A percentile compares a stretch with the other conserved stretches of the same genome.
Conservation (phyloP, 2,888 invertebrate species). For the Drosophila tripunctata region DNA sequence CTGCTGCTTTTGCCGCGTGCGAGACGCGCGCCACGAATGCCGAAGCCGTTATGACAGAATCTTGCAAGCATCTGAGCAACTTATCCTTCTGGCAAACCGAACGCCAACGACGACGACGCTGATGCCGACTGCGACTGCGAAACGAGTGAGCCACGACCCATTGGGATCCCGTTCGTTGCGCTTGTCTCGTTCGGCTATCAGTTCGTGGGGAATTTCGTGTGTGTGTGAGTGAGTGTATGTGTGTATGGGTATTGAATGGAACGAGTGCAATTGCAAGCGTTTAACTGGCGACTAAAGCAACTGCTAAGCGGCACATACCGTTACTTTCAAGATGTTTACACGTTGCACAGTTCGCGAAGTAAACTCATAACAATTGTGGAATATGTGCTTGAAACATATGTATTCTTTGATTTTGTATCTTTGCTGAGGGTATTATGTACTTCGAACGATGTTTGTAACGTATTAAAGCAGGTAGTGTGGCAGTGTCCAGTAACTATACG, state of each 20-base stretch:
- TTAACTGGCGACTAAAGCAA: constrained; percentile 47
- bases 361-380: too few relatives aligned
- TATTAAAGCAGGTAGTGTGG: too few relatives aligned
- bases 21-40: constrained; percentile 73
- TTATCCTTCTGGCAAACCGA: constrained; percentile 61
- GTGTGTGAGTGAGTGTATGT: constrained; percentile 2
- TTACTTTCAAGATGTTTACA: neutral
- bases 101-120: constrained; percentile 12
- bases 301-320: constrained; percentile 31
- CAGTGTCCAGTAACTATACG: too few relatives aligned
- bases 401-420: too few relatives aligned
- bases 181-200: constrained; percentile 9
- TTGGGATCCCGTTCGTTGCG: constrained; percentile 11
- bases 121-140: neutral
- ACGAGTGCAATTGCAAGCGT: constrained; percentile 51
- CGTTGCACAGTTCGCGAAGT: neutral
- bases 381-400: too few relatives aligned
- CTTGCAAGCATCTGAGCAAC: constrained; percentile 72
- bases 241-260: neutral
- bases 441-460: too few relatives aligned
- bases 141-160: constrained; percentile 20
- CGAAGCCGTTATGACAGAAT: constrained; percentile 78
- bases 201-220: neutral
- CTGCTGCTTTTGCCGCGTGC: constrained; percentile 41
- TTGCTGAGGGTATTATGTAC: too few relatives aligned